Evolutionary conservation across 1,140 invertebrate genomes (phyloP).

Genomic region (Episyrphus balteatus): DNA sequence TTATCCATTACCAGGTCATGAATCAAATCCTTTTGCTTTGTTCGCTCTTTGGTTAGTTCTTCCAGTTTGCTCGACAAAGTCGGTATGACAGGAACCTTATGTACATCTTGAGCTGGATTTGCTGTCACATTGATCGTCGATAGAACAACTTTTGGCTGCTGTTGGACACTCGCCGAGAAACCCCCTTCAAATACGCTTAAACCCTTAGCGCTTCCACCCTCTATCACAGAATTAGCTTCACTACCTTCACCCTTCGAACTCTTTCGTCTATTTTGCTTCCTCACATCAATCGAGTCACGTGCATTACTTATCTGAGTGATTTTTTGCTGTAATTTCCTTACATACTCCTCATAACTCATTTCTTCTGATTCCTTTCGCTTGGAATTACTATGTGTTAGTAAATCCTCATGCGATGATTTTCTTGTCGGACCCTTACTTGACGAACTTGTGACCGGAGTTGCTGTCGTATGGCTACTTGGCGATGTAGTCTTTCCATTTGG

Average conservation of each 20-base stretch:
- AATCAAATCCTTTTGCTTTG: slow-evolving; percentile 57
- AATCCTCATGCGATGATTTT: slow-evolving; percentile 5
- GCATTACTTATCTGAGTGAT: slow-evolving; percentile 60
- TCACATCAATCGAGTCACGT: slow-evolving; percentile 56
- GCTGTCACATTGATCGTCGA: slow-evolving; percentile 7
- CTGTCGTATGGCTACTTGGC: slow-evolving; percentile 17
- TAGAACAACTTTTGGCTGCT: too few species aligned
- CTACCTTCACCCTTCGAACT: slow-evolving; percentile 41
- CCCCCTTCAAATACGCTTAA: neutral
- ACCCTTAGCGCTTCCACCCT: slow-evolving; percentile 1
- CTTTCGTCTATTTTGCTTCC: slow-evolving; percentile 48
- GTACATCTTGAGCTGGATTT: slow-evolving; percentile 13
- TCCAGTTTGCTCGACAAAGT: slow-evolving; percentile 39
- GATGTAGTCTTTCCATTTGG: slow-evolving; percentile 25
- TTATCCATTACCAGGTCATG: slow-evolving; percentile 71
- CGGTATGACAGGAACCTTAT: slow-evolving; percentile 32
- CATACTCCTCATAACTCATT: slow-evolving; percentile 50
- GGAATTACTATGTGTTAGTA: slow-evolving; percentile 3
- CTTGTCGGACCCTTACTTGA: slow-evolving; percentile 9
- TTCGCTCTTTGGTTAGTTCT: slow-evolving; percentile 53
- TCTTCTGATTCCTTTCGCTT: slow-evolving; percentile 7
- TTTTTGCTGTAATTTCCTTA: slow-evolving; percentile 54
- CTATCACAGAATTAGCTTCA: slow-evolving; percentile 26
- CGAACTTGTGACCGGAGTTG: slow-evolving; percentile 4
- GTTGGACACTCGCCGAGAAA: neutral